Base-by-base conservation (phyloP, 2,797 vertebrate genomes). In the Balearica regulorum region DNA sequence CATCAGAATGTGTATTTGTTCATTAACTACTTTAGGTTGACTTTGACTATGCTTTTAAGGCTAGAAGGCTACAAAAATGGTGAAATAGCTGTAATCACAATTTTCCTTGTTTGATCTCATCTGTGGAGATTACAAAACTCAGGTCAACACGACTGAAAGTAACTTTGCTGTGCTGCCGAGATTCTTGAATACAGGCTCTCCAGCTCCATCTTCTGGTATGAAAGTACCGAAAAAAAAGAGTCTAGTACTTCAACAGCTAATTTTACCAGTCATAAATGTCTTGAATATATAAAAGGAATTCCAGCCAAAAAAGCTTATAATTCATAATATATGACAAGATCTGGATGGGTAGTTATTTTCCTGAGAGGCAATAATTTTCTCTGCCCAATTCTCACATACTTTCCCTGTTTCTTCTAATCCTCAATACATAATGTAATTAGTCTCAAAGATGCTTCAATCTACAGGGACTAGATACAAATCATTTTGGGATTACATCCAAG, bases 121-220 rank as follows among this genome's bases (percentile, higher is more conserved):
- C 41, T 66, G 5, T 5, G 35, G 37, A 90, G 35, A 66, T 51
- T 11, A 55, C n/a, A 87, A 41, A 79, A 57, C 31, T 71, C 80
- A 57, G 48, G 65, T n/a, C 60, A 85, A 48, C 33, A 9, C 16
- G 33, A 28, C 17, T 31, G 14, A 64, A 25, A 39, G 17, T 12
- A 41, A 22, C 15, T 4, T 2, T 18, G 9, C 20, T 66, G 53
- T 22, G 21, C 65, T 28, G 24, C 35, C 1, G 3, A 53, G 33
- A 33, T 62, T 62, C 6, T 28, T 69, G 41, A 90, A 68, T 61
- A 41, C 61, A 96, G 91, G 91, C 81, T 94, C 96, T 93, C 51
- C 90, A 77, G 92, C 95, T 73, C 96, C 95, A 97, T 86, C 96
- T 96, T 88, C 96, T 96, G 97, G 95, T 44, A 64, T 13, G 43